A percentile compares a stretch with the other conserved stretches of the same genome.
These are phyloP conservation scores for Hermatobates lingyangjiaoensis DNA, from an alignment of 1,140 invertebrate species.

Conservation along the genomic window DNA sequence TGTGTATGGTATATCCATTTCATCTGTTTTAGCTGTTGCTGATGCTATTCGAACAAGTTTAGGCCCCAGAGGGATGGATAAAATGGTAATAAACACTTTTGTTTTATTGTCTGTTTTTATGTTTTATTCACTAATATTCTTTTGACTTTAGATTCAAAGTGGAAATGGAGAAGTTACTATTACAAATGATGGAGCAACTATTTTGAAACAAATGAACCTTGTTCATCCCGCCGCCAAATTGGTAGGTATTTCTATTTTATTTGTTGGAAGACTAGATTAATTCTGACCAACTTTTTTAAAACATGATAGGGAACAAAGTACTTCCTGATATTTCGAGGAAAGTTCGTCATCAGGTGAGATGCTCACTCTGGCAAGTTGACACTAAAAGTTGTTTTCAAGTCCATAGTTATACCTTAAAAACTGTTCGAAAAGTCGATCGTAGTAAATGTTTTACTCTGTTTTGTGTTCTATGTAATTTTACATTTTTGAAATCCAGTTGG, in stretches of 20 bases:
- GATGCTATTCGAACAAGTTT: conserved; percentile 97
- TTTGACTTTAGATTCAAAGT: conserved; percentile 64
- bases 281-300: too few relatives aligned
- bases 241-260: conserved; percentile 49
- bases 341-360: too few relatives aligned
- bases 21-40: conserved; percentile 64
- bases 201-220: conserved; percentile 97
- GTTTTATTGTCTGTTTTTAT: conserved; percentile 9
- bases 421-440: too few relatives aligned
- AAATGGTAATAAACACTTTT: conserved; percentile 62
- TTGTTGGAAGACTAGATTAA: too few relatives aligned
- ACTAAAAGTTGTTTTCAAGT: too few relatives aligned
- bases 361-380: too few relatives aligned
- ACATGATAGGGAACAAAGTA: too few relatives aligned
- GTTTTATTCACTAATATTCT: conserved; percentile 6
- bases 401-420: too few relatives aligned
- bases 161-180: conserved; percentile 96
- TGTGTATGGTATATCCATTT: neutral
- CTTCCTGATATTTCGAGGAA: too few relatives aligned
- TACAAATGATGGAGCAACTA: conserved; percentile 99
- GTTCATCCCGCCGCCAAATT: conserved; percentile 98
- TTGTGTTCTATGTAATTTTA: too few relatives aligned
- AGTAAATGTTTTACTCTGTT: too few relatives aligned
- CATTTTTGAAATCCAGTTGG: too few relatives aligned
- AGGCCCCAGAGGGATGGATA: conserved; percentile 98